These are phyloP conservation scores for Ceratitis capitata DNA, from an alignment of 1,140 invertebrate genomes.

Conservation along the genomic window DNA sequence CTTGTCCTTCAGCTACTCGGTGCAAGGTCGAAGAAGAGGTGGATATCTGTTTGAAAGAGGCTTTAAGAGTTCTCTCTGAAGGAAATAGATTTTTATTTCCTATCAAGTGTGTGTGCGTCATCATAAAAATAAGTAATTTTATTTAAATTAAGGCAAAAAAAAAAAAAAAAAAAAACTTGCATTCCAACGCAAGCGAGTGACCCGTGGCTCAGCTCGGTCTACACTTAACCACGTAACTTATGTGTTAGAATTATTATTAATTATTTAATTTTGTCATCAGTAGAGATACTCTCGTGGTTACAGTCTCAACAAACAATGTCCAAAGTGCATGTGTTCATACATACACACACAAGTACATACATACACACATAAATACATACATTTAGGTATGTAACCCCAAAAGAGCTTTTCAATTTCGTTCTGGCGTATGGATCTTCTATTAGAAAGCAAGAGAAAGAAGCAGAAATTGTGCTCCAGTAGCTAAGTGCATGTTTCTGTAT, in stretches of 20 bases:
- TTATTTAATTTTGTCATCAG: background rate
- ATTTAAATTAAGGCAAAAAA: too few species aligned
- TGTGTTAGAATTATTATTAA: background rate
- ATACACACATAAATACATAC: background rate
- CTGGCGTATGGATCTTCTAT: background rate
- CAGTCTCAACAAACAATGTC: background rate
- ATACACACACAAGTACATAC: background rate
- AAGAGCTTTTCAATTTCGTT: background rate
- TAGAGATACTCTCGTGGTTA: too few species aligned
- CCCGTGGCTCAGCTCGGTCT: background rate
- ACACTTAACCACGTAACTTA: background rate
- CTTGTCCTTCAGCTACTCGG: too few species aligned
- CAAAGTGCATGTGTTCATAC: background rate
- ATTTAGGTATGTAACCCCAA: background rate
- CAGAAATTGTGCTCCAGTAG: background rate
- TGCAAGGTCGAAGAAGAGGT: too few species aligned
- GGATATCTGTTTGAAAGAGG: too few species aligned
- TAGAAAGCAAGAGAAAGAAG: background rate
- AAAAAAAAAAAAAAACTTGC: background rate
- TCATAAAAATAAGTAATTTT: too few species aligned
- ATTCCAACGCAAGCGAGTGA: background rate
- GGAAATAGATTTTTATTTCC: too few species aligned
- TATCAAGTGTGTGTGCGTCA: too few species aligned
- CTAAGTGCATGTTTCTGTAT: background rate
- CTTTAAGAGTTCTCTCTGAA: too few species aligned